Evolutionary conservation across 1,140 invertebrate genomes (phyloP), one percentile per base, ranked within the genome.

Genomic region (Zaprionus inermis): DNA sequence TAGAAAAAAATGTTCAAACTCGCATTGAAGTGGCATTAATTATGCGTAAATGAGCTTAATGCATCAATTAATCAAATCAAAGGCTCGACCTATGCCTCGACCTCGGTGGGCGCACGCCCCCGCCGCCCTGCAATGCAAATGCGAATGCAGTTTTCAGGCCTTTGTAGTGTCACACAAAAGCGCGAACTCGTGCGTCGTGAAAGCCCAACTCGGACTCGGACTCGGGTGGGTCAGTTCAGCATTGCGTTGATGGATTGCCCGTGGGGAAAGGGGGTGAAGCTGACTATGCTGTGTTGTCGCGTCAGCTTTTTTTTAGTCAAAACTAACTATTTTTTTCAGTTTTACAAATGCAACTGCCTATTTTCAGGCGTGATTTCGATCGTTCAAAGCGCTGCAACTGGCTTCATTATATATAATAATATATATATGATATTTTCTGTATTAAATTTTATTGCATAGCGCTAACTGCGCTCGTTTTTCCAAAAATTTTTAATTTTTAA

Each of bases 31-130:
- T 74, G 77, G 70, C 73, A 86, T 86, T 86, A 86, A 83, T 83
- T 86, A 86, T 86, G 83, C 83, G 83, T 86, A 86, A 86, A 86
- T 86, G 83, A 83, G 83, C 84, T 89, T 86, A 83, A 86, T 86
- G 83, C 83, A 86, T 86, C 83, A 86, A 86, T 86, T 86, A 86
- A 86, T 86, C 83, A 89, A 89, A 86, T 86, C 83, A 86, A 86
- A 86, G 83, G 73, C 54, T 61, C 75, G 72, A 52, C 49, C 51
- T 36, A 70, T 41, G 51, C 64, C 9, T 49, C 63, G 18, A 18
- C 44, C 38, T 22, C 36, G 34, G 49, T 16, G n/a, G 49, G 18
- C 32, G 6, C 32, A 24, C 10, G 5, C 24, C 28, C 22, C 41
- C n/a, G 12, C n/a, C 55, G 0, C 12, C 14, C 12, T 2, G 36